Conservation (phyloP, 1,140 invertebrate species). For the Homarus americanus region DNA sequence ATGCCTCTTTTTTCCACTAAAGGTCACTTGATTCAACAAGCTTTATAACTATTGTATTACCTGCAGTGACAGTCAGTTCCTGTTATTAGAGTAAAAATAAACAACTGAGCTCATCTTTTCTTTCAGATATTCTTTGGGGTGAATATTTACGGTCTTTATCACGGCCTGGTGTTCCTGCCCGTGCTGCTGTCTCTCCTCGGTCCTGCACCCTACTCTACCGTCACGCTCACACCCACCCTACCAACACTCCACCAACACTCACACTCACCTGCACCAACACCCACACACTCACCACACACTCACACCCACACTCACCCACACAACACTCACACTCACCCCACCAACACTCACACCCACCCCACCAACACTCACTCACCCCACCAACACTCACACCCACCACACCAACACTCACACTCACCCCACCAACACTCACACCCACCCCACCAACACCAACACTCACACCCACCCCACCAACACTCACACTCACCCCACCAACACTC, state of each 20-base stretch:
- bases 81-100: too few species aligned
- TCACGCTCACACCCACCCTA: neutral
- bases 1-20: too few species aligned
- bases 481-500: neutral
- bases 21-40: too few species aligned
- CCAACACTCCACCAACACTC: neutral
- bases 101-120: too few species aligned
- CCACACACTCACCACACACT: neutral
- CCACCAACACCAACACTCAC: neutral
- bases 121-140: conserved; percentile 86
- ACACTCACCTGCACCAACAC: neutral
- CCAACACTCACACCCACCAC: too few species aligned
- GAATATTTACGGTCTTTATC: conserved; percentile 87
- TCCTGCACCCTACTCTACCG: conserved; percentile 80
- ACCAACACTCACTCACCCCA: conserved; percentile 10
- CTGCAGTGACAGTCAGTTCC: too few species aligned
- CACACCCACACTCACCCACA: too few species aligned
- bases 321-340: neutral
- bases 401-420: too few species aligned
- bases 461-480: conserved; percentile 76
- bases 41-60: too few species aligned
- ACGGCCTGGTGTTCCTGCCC: conserved; percentile 86
- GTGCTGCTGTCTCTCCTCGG: conserved; percentile 86
- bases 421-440: neutral
- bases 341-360: conserved; percentile 77